Percentiles rank a stretch among this genome's conserved stretches.
These are phyloP conservation scores for Acrocyrtus sp. DNA, from an alignment of 2,888 invertebrate genomes.

Conservation along the genomic window DNA sequence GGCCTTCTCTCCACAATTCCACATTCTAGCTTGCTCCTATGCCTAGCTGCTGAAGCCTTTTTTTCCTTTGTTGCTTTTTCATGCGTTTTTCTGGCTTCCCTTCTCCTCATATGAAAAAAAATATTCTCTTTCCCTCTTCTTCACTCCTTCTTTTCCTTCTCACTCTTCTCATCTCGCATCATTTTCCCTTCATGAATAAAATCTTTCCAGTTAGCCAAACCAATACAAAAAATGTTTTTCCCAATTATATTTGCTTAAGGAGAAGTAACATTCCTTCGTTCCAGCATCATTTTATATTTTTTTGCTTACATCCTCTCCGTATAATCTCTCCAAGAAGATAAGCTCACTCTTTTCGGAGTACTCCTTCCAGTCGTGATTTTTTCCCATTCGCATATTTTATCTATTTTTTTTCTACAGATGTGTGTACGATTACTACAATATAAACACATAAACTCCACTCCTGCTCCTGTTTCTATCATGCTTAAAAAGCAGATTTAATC, in stretches of 20 bases:
- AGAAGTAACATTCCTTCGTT: no score
- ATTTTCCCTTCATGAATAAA: no score
- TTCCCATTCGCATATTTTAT: no score
- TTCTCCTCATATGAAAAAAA: background rate
- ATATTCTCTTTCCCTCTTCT: background rate
- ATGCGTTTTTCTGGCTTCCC: background rate
- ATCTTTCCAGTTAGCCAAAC: background rate
- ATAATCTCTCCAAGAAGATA: no score
- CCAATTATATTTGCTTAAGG: no score
- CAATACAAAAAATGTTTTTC: slow-evolving; percentile 2
- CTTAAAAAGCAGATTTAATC: background rate
- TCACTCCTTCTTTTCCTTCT: background rate
- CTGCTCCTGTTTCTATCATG: background rate
- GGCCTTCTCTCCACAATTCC: background rate
- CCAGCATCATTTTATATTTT: no score
- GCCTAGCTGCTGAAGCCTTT: background rate
- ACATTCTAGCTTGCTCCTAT: background rate
- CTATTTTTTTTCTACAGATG: no score
- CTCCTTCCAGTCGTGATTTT: no score
- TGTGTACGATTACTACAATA: no score
- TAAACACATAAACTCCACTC: no score
- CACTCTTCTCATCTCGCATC: background rate
- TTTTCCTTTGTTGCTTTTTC: background rate
- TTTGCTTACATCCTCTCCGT: no score
- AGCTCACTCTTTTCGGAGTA: no score